Conservation (phyloP, 2,888 invertebrate genomes). For the Tetropium fuscum region DNA sequence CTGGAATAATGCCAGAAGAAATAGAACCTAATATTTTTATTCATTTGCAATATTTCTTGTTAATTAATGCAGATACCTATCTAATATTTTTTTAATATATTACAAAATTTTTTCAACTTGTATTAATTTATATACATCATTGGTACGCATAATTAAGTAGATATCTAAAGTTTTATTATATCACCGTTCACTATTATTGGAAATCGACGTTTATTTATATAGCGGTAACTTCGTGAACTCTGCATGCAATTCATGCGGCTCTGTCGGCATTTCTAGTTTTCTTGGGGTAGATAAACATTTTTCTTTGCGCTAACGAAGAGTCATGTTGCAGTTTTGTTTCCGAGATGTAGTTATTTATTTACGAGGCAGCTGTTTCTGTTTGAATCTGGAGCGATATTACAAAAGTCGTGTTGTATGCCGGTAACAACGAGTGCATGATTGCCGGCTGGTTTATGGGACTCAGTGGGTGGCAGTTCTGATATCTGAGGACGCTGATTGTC, state of each 20-base stretch:
- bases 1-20: too few relatives aligned
- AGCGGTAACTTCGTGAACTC: background rate
- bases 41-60: too few relatives aligned
- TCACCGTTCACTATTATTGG: too few relatives aligned
- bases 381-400: slow-evolving; percentile 54
- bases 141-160: too few relatives aligned
- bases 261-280: background rate
- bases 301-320: slow-evolving; percentile 44
- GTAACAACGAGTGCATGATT: slow-evolving; percentile 55
- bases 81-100: too few relatives aligned
- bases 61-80: too few relatives aligned
- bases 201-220: background rate
- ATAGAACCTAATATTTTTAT: too few relatives aligned
- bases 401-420: slow-evolving; percentile 54
- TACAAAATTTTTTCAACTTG: too few relatives aligned
- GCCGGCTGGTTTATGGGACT: slow-evolving; percentile 53
- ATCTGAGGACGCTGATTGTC: slow-evolving; percentile 49
- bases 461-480: slow-evolving; percentile 55
- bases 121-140: too few relatives aligned
- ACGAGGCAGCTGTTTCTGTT: slow-evolving; percentile 47
- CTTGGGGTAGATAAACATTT: slow-evolving; percentile 28
- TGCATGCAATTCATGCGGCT: background rate
- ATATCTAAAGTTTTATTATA: too few relatives aligned
- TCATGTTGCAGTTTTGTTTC: slow-evolving; percentile 52
- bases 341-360: slow-evolving; percentile 52